Conservation (phyloP, 2,113 vertebrate species). For the Corythoichthys intestinalis region DNA sequence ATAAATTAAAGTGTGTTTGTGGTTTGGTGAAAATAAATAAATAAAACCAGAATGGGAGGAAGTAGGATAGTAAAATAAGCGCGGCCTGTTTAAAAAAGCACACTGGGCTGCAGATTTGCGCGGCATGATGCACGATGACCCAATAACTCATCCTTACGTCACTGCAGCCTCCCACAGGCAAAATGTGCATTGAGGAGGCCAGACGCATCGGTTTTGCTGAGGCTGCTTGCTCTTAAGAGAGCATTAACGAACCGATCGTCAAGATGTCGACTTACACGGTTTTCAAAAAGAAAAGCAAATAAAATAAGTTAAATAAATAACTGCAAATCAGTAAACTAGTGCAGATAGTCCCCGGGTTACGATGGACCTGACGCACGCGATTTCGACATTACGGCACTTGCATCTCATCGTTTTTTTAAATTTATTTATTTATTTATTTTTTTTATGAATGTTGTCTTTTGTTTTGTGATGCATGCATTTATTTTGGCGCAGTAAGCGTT, state of each 20-base stretch:
- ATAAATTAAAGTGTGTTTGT: not conserved
- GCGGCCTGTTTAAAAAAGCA: slow-evolving; percentile 23
- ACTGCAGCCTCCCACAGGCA: slow-evolving; percentile 17
- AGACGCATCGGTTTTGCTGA: slow-evolving; percentile 14
- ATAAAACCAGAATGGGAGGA: not conserved
- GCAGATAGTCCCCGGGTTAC: too few relatives aligned
- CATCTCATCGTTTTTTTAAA: too few relatives aligned
- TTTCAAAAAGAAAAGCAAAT: not conserved
- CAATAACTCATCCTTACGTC: slow-evolving; percentile 30
- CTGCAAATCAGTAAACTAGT: too few relatives aligned
- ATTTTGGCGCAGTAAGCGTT: too few relatives aligned
- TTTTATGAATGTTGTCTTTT: too few relatives aligned
- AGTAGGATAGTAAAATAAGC: slow-evolving; percentile 26
- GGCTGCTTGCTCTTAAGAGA: not conserved
- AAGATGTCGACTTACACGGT: not conserved
- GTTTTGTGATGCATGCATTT: too few relatives aligned
- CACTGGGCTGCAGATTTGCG: slow-evolving; percentile 35
- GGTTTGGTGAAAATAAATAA: not conserved
- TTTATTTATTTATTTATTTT: too few relatives aligned
- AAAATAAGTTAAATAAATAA: too few relatives aligned
- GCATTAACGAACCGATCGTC: not conserved
- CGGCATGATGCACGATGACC: slow-evolving; percentile 40
- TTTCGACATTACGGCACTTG: too few relatives aligned
- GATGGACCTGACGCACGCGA: too few relatives aligned
- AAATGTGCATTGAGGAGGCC: slow-evolving; percentile 29